phyloP scores from a whole-genome alignment of 2,888 invertebrate species.

The Epistrophella euchroma region DNA sequence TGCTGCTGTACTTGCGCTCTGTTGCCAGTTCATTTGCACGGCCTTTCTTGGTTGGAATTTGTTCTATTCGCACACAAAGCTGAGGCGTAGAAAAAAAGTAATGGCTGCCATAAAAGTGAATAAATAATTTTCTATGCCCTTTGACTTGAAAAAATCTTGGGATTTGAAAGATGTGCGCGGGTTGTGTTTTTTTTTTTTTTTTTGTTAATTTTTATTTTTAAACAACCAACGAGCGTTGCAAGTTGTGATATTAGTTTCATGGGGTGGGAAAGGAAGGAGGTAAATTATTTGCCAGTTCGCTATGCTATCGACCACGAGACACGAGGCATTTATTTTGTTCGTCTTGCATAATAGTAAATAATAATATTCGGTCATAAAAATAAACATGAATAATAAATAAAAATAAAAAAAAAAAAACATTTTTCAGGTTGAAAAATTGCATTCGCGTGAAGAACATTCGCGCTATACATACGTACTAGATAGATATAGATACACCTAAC shows the following conservation, averaged over 20 bases:
- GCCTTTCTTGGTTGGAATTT: conserved; percentile 56
- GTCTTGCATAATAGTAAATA: conserved; percentile 57
- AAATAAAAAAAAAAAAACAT: conserved; percentile 4
- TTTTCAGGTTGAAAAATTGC: conserved; percentile 29
- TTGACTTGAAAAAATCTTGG: conserved; percentile 56
- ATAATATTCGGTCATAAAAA: conserved; percentile 71
- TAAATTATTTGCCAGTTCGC: conserved; percentile 61
- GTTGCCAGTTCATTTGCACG: conserved; percentile 65
- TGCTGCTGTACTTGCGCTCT: conserved; percentile 72
- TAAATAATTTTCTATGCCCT: conserved; percentile 73
- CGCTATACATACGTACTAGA: not conserved
- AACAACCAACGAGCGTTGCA: no score
- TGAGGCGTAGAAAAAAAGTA: conserved; percentile 39
- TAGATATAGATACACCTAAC: not conserved
- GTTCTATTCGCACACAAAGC: conserved; percentile 30
- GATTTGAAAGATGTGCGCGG: conserved; percentile 59
- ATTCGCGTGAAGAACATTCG: conserved; percentile 34
- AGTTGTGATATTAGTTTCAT: conserved; percentile 22
- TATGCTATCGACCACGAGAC: conserved; percentile 38
- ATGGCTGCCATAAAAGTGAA: conserved; percentile 68
- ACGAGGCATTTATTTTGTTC: conserved; percentile 29
- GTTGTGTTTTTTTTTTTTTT: conserved; percentile 13
- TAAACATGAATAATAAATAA: conserved; percentile 47
- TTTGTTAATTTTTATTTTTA: conserved; percentile 5
- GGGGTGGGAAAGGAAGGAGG: conserved; percentile 26